A percentile compares a stretch with the other conserved stretches of the same genome.
phyloP scores from a whole-genome alignment of 2,888 invertebrate genomes.

The Tenthredo distinguenda region DNA sequence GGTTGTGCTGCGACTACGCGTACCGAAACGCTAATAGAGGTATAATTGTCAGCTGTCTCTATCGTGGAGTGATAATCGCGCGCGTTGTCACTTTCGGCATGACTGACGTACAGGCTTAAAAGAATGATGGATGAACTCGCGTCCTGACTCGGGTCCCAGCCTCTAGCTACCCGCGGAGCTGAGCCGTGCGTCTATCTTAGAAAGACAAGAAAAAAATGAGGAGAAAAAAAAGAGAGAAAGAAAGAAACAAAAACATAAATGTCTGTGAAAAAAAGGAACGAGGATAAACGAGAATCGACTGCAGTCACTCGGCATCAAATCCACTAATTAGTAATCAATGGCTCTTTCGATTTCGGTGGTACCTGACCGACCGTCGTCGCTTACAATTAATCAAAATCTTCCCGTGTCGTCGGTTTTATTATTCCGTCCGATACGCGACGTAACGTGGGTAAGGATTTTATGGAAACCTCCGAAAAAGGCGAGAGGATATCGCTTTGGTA shows the following conservation, averaged over 20 bases:
- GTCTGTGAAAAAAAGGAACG: neutral
- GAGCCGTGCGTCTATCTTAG: neutral
- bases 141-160: neutral
- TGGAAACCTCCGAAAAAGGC: neutral
- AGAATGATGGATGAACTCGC: slow-evolving; percentile 48
- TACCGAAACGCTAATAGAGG: slow-evolving; percentile 30
- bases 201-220: neutral
- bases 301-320: slow-evolving; percentile 26
- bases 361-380: neutral
- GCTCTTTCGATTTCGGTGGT: slow-evolving; percentile 17
- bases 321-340: slow-evolving; percentile 47
- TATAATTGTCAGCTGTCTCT: slow-evolving; percentile 43
- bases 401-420: neutral
- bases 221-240: neutral
- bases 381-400: slow-evolving; percentile 28
- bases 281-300: slow-evolving; percentile 8
- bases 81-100: slow-evolving; percentile 46
- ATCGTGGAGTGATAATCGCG: slow-evolving; percentile 35
- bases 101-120: slow-evolving; percentile 43
- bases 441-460: neutral
- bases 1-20: neutral
- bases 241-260: neutral
- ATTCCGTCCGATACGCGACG: neutral
- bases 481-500: neutral
- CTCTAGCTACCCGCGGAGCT: slow-evolving; percentile 2